phyloP scores from a whole-genome alignment of 2,113 vertebrate genomes.

The Scytalopus superciliaris region DNA sequence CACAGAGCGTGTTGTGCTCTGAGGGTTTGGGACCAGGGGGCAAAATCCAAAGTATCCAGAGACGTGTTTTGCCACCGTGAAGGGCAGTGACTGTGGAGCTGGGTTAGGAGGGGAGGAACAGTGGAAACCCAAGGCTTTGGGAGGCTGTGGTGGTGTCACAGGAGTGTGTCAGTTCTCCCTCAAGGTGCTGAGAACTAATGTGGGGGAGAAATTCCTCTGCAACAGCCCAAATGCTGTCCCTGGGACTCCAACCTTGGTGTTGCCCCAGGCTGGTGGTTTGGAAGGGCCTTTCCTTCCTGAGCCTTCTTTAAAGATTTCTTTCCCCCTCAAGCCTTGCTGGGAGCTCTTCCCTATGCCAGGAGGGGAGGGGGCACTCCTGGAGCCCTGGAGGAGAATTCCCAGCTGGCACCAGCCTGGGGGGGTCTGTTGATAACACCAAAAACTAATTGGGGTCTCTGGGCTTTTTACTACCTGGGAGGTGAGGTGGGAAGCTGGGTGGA shows the following conservation, averaged over 20 bases:
- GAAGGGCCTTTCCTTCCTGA: background rate
- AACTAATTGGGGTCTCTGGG: background rate
- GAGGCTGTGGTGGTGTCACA: fast-evolving
- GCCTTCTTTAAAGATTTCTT: background rate
- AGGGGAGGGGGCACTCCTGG: background rate
- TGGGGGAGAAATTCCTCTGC: background rate
- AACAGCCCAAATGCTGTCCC: background rate
- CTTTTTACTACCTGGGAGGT: background rate
- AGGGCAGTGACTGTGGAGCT: background rate
- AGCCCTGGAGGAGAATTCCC: background rate
- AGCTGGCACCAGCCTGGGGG: background rate
- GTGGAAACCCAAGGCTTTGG: background rate
- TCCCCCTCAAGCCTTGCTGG: background rate
- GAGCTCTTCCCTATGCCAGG: background rate
- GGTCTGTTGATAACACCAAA: background rate
- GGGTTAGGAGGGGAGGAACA: background rate
- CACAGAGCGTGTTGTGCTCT: fast-evolving
- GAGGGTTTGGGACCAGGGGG: fast-evolving
- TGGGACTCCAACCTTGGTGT: fast-evolving
- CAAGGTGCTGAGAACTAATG: fast-evolving
- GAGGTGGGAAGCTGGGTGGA: background rate
- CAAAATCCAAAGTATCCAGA: fast-evolving
- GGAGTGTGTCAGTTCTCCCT: background rate
- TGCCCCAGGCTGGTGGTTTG: fast-evolving
- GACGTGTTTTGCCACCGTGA: fast-evolving